A percentile compares a stretch with the other conserved stretches of the same genome.
These are phyloP conservation scores for Camarhynchus parvulus DNA, from an alignment of 2,113 vertebrate species.

Conservation along the genomic window DNA sequence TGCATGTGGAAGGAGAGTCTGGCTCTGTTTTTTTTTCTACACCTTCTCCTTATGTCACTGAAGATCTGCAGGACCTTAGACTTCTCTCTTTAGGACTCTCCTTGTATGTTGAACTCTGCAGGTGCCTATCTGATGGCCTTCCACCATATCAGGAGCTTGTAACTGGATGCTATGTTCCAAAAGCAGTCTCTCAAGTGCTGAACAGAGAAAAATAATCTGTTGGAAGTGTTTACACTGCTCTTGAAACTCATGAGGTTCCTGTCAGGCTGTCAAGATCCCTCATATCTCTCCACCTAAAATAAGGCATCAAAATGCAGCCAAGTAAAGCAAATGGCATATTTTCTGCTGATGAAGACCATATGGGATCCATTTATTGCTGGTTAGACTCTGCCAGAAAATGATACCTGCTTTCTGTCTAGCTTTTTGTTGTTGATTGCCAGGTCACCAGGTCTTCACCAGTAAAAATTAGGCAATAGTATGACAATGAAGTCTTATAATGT, in stretches of 20 bases:
- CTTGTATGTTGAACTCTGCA: not conserved
- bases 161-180: not conserved
- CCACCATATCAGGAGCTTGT: not conserved
- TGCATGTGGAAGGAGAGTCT: not conserved
- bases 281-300: conserved; percentile 30
- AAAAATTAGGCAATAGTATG: not conserved
- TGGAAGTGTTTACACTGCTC: not conserved
- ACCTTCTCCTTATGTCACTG: not conserved
- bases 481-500: not conserved
- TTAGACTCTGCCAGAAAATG: conserved; percentile 9
- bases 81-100: not conserved
- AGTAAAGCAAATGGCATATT: conserved; percentile 44
- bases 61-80: not conserved
- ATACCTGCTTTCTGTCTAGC: conserved; percentile 24
- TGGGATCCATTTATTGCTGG: conserved; percentile 20
- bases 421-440: not conserved
- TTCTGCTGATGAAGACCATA: conserved; percentile 39
- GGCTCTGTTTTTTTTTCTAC: not conserved
- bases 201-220: not conserved
- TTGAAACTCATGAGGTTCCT: conserved; percentile 2
- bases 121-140: not conserved
- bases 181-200: not conserved
- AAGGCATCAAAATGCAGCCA: conserved; percentile 5
- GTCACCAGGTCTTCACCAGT: not conserved
- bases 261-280: conserved; percentile 21